These are phyloP conservation scores for Mycteria americana DNA, from an alignment of 2,797 vertebrate species.

Conservation along the genomic window DNA sequence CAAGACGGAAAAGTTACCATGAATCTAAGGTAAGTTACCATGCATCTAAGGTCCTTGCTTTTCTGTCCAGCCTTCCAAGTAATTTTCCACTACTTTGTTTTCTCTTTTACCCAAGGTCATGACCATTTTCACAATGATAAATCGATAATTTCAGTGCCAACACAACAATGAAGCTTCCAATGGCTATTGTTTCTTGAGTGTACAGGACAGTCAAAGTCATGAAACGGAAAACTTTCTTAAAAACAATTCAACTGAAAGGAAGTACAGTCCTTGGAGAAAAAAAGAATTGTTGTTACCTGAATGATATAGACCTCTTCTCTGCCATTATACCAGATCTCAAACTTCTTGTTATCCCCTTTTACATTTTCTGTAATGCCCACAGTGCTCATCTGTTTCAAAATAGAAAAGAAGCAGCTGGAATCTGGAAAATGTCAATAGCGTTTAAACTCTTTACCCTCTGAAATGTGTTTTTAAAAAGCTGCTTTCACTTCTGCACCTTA, in stretches of 20 bases:
- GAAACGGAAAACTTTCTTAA: neutral
- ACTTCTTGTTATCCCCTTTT: conserved; percentile 92
- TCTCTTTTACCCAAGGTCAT: neutral
- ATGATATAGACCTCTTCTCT: conserved; percentile 95
- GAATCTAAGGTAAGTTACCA: neutral
- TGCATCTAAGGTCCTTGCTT: neutral
- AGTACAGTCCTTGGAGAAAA: neutral
- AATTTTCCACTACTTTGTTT: neutral
- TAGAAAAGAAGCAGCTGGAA: conserved; percentile 5
- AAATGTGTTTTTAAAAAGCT: neutral
- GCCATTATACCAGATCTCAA: conserved; percentile 93
- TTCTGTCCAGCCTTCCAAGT: neutral
- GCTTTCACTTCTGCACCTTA: neutral
- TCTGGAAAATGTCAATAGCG: neutral
- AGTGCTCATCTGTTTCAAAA: conserved; percentile 85
- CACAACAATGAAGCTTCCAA: neutral
- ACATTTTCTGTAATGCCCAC: conserved; percentile 94
- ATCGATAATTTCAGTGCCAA: neutral
- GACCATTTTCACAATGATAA: neutral
- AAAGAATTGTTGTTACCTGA: conserved; percentile 79
- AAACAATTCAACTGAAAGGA: neutral
- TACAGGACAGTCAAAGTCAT: neutral
- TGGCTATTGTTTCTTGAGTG: neutral
- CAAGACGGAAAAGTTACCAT: neutral
- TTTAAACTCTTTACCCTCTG: neutral